Evolutionary conservation across 1,140 invertebrate species (phyloP).

Genomic region (Trypoxylus dichotomus): DNA sequence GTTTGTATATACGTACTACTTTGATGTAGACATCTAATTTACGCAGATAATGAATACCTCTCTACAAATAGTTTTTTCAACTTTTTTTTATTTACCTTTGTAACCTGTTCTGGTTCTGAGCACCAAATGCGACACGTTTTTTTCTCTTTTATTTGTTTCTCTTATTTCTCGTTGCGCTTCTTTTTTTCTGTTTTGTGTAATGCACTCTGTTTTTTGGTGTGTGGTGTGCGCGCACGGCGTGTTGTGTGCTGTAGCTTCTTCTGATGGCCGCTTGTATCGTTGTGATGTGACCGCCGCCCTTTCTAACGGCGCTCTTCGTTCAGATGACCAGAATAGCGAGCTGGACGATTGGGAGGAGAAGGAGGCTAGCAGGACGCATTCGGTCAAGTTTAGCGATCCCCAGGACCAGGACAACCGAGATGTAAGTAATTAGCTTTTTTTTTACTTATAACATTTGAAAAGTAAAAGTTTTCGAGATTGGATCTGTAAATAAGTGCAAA

Average conservation of each 20-base stretch:
- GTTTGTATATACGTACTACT: background rate
- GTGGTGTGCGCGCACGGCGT: constrained; percentile 23
- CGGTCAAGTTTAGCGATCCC: constrained; percentile 88
- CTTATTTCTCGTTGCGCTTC: constrained; percentile 38
- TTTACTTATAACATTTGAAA: too few species aligned
- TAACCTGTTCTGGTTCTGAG: background rate
- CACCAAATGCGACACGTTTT: background rate
- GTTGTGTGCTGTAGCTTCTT: constrained; percentile 40
- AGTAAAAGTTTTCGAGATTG: too few species aligned
- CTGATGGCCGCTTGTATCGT: constrained; percentile 54
- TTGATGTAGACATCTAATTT: too few species aligned
- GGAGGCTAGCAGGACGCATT: constrained; percentile 79
- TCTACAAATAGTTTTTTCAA: background rate
- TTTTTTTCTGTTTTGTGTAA: constrained; percentile 24
- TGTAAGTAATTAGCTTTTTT: constrained; percentile 56
- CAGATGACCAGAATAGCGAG: constrained; percentile 50
- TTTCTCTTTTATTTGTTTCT: constrained; percentile 38
- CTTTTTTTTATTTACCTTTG: background rate
- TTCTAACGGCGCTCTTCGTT: constrained; percentile 49
- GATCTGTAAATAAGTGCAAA: too few species aligned
- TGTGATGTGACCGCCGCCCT: constrained; percentile 49
- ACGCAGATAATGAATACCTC: too few species aligned
- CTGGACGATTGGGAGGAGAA: constrained; percentile 75
- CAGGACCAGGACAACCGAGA: constrained; percentile 73
- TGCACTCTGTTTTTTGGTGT: constrained; percentile 23